Evolutionary conservation across 2,113 vertebrate genomes (phyloP).

Genomic region (Rostratula benghalensis): DNA sequence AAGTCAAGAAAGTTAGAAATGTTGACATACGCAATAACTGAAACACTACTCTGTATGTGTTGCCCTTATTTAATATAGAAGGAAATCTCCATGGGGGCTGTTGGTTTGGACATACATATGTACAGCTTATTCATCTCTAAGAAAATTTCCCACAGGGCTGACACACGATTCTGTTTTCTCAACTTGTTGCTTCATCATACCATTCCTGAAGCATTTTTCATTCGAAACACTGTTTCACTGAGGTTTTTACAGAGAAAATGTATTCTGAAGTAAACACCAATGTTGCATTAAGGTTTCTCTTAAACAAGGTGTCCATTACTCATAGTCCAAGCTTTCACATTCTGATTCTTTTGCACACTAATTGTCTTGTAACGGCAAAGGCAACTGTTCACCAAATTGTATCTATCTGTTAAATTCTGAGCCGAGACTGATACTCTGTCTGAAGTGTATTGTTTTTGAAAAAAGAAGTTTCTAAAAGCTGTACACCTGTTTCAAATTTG

Average conservation of each 20-base stretch:
- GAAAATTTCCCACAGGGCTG: conserved; percentile 48
- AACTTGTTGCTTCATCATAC: conserved; percentile 15
- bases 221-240: background rate
- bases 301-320: background rate
- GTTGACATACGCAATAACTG: conserved; percentile 63
- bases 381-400: background rate
- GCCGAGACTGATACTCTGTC: background rate
- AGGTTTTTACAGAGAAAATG: background rate
- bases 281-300: background rate
- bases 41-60: conserved; percentile 15
- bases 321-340: background rate
- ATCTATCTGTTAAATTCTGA: background rate
- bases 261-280: background rate
- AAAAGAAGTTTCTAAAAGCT: background rate
- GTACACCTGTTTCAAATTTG: background rate
- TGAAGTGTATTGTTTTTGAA: background rate
- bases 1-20: conserved; percentile 65
- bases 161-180: background rate
- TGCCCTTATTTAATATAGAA: conserved; percentile 53
- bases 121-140: conserved; percentile 48
- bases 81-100: conserved; percentile 39
- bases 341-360: background rate
- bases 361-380: background rate
- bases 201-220: conserved; percentile 2
- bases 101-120: conserved; percentile 54